Evolutionary conservation across 2,888 invertebrate species (phyloP).

Genomic region (Toxonevra muliebris): DNA sequence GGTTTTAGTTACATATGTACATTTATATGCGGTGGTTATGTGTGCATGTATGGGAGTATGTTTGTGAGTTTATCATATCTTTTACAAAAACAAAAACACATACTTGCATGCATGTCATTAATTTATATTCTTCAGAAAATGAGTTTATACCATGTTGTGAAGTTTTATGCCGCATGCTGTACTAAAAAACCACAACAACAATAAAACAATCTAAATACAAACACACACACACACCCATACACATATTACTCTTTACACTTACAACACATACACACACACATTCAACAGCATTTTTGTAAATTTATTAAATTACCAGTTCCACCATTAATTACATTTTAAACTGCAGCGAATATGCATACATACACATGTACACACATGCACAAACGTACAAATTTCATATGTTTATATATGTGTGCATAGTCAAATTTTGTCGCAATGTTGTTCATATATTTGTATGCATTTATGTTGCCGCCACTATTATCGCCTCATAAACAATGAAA

Average conservation of each 20-base stretch:
- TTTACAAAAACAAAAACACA: too few species aligned
- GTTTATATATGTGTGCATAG: too few species aligned
- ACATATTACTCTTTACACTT: slow-evolving; percentile 1
- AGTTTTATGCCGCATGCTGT: too few species aligned
- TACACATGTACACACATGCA: not conserved
- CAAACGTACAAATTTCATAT: not conserved
- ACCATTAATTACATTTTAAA: slow-evolving; percentile 58
- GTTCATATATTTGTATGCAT: too few species aligned
- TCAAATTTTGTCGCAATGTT: too few species aligned
- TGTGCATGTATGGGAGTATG: too few species aligned
- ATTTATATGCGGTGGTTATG: too few species aligned
- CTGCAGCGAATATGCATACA: slow-evolving; percentile 42
- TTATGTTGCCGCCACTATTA: not conserved
- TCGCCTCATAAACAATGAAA: not conserved
- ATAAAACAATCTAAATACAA: slow-evolving; percentile 6
- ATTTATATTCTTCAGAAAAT: too few species aligned
- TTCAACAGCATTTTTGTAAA: slow-evolving; percentile 40
- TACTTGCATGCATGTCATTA: too few species aligned
- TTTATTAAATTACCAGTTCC: slow-evolving; percentile 56
- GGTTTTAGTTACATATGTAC: too few species aligned
- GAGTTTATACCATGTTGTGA: too few species aligned
- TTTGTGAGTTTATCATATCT: too few species aligned
- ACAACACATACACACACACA: slow-evolving; percentile 21
- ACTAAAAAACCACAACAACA: not conserved
- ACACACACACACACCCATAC: not conserved